Evolutionary conservation across 2,113 vertebrate genomes (phyloP), one percentile per base, ranked within the genome.

Genomic region (Peromyscus maniculatus): DNA sequence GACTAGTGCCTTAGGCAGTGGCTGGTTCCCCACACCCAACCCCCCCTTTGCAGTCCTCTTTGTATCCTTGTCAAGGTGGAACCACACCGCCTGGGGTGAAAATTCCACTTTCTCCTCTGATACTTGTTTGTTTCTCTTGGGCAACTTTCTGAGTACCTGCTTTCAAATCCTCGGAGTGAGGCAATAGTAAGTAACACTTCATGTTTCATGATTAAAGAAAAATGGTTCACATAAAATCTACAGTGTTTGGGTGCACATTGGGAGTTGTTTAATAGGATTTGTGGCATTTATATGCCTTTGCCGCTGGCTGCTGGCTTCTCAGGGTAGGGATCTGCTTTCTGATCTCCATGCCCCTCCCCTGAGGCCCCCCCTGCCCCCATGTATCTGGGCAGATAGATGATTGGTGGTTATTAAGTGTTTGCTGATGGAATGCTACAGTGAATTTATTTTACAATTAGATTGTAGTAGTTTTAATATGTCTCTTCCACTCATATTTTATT

Each of bases 401-500:
- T 72, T 28, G 52, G 22, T 71, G 21, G 52, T 90, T 19, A 31
- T 49, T 72, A 39, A 66, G 21, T 59, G 79, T 93, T 94, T 88
- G 80, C 79, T 11, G 46, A n/a, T 49, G 36, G 57, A 91, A 24
- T 78, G 36, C 91, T 64, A 22, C 74, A n/a, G 9, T 39, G 57
- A 88, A 57, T 88, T 79, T 75, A 52, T 91, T 84, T 92, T 21
- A 16, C 33, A 91, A 33, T 67, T 49, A 22, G 91, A 84, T 75
- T 64, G 71, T 19, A 31, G 17, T 77, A 43, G 31, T 91, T 83
- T 89, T 80, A 55, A 80, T 55, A 55, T 15, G n/a, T 67, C 93
- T 90, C 69, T 11, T 87, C 82, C 67, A 77, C 94, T 55, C 36
- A 22, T 57, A 31, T 79, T 91, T 91, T 75, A 69, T 80, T 96